Evolutionary conservation across 2,113 vertebrate species (phyloP), one percentile per base, ranked within the genome.

Genomic region (Pachyramphus minor): DNA sequence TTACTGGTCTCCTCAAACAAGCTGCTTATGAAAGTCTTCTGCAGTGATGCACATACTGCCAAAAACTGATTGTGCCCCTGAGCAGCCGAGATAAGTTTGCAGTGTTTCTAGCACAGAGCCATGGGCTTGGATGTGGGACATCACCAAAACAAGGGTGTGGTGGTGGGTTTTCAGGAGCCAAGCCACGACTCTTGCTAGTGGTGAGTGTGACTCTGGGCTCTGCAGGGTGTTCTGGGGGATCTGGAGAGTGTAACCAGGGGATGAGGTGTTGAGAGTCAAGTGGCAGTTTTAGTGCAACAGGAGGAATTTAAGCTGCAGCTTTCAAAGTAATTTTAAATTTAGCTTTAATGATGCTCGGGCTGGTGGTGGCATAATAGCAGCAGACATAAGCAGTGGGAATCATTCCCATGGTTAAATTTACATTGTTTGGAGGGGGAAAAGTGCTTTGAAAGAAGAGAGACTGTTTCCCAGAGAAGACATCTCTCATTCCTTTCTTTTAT

Each of bases 401-500:
- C 67, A 12, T 87, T 77, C 63, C 25, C 5, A 0, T 63, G 76
- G 63, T 80, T 94, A 77, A 69, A 95, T 77, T 77, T 86, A 39
- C 79, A 59, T 74, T 93, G 63, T 95, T 90, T 71, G 55, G 85
- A 90, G 59, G 75, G 67, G 30, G 12, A 17, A 60, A 72, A 79
- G 49, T 44, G 56, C 64, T 91, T 78, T 87, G 78, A 78, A 91
- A 84, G 66, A 72, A 64, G 78, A 84, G 60, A 77, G 20, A 24
- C 79, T 42, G 56, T 79, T 89, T 93, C 66, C 62, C 28, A 60
- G 83, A 37, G 81, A 90, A 60, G 62, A 33, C 7, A 72, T 87
- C 35, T 91, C 67, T 88, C 62, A 41, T 93, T 83, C 53, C 28
- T 90, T 66, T 84, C 85, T 91, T 79, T 93, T 87, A 82, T 85